Evolutionary conservation across 1,140 invertebrate species (phyloP).

Genomic region (Trypoxylus dichotomus): DNA sequence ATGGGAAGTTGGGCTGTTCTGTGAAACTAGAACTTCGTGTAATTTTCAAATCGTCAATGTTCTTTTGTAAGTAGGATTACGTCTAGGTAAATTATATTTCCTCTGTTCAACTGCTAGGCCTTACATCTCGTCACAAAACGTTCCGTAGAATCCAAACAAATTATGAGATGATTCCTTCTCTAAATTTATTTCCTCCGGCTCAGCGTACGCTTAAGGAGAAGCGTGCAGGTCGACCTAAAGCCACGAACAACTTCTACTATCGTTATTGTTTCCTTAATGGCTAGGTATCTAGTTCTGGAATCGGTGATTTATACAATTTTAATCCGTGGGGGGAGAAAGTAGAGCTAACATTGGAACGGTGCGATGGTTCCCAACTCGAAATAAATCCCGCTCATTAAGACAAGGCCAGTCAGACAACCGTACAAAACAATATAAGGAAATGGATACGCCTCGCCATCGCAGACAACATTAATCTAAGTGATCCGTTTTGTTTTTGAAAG

Average conservation of each 20-base stretch:
- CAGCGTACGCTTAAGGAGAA: background rate
- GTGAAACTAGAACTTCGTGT: too few relatives aligned
- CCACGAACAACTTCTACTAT: conserved; percentile 13
- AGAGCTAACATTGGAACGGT: background rate
- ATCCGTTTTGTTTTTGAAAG: conserved; percentile 14
- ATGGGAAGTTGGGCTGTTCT: too few relatives aligned
- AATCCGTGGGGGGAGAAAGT: conserved; percentile 6
- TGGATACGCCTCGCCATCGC: conserved; percentile 5
- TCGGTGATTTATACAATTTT: conserved; percentile 24
- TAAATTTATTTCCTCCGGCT: background rate
- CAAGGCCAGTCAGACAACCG: conserved; percentile 8
- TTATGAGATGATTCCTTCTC: background rate
- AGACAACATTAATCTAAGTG: conserved; percentile 11
- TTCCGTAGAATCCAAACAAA: background rate
- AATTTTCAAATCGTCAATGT: too few relatives aligned
- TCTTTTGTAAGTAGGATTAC: too few relatives aligned
- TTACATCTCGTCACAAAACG: background rate
- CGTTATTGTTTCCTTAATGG: conserved; percentile 15
- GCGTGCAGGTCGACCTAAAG: background rate
- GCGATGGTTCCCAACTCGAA: background rate
- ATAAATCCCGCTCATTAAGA: conserved; percentile 4
- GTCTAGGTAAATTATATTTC: background rate
- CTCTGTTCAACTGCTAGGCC: background rate
- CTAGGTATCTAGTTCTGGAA: conserved; percentile 9
- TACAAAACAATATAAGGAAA: conserved; percentile 17